Percentiles rank a stretch among this genome's conserved stretches.
Conservation (phyloP, 1,140 invertebrate genomes). For the Leucophenga varia region DNA sequence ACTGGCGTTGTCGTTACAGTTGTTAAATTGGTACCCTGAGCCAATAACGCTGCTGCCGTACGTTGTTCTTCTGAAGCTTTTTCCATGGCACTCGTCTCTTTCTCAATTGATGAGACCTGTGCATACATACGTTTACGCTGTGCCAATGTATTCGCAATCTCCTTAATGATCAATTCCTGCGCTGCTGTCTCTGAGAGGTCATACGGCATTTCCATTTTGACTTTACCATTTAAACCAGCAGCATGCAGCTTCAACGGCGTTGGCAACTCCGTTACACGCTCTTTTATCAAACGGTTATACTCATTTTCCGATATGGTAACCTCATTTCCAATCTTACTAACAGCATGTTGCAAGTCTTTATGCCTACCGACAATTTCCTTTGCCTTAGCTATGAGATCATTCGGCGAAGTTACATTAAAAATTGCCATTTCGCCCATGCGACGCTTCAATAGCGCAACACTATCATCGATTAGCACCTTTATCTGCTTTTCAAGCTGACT, state of each 20-base stretch:
- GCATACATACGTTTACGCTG: slow-evolving; percentile 79
- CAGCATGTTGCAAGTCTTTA: slow-evolving; percentile 86
- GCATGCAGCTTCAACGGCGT: slow-evolving; percentile 54
- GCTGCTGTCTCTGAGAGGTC: slow-evolving; percentile 65
- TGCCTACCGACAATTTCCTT: slow-evolving; percentile 91
- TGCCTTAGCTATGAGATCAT: slow-evolving; percentile 83
- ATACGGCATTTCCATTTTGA: slow-evolving; percentile 35
- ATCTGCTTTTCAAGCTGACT: slow-evolving; percentile 90
- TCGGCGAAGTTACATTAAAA: slow-evolving; percentile 71
- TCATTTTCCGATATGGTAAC: slow-evolving; percentile 69
- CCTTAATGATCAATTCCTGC: slow-evolving; percentile 78
- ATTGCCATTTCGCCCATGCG: slow-evolving; percentile 89
- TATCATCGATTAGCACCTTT: slow-evolving; percentile 85
- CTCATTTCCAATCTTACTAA: slow-evolving; percentile 78
- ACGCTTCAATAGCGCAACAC: slow-evolving; percentile 83
- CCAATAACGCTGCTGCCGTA: too few relatives aligned
- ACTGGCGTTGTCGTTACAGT: slow-evolving; percentile 24
- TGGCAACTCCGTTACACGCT: slow-evolving; percentile 61
- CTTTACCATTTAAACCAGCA: slow-evolving; percentile 29
- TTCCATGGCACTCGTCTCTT: slow-evolving; percentile 74
- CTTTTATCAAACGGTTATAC: slow-evolving; percentile 67
- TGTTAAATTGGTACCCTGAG: slow-evolving; percentile 50
- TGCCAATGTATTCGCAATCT: slow-evolving; percentile 78
- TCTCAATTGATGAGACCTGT: slow-evolving; percentile 74
- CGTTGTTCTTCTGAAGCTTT: slow-evolving; percentile 67